These are phyloP conservation scores for Propithecus deckenii DNA, from an alignment of 2,797 vertebrate species.

Conservation along the genomic window DNA sequence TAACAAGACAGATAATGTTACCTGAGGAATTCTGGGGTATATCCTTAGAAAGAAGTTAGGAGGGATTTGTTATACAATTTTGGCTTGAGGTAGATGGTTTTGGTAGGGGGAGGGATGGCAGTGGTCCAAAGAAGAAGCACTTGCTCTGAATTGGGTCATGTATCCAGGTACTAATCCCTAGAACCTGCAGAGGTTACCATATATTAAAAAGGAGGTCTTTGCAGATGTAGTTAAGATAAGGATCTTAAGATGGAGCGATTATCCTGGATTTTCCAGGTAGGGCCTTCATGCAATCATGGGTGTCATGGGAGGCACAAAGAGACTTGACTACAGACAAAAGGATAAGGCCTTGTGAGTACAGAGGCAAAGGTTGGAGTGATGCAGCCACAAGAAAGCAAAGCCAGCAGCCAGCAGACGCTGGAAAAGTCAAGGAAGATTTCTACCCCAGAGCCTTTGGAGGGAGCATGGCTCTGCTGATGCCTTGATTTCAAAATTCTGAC, in stretches of 20 bases:
- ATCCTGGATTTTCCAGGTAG: not conserved
- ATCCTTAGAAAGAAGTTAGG: not conserved
- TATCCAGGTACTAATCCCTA: not conserved
- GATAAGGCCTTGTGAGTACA: not conserved
- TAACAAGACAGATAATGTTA: not conserved
- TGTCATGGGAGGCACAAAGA: not conserved
- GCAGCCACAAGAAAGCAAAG: not conserved
- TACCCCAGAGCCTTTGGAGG: not conserved
- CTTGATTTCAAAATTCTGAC: not conserved
- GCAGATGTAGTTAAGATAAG: not conserved
- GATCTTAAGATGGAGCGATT: not conserved
- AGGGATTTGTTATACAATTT: not conserved
- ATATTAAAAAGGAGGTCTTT: not conserved
- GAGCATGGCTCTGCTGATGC: not conserved
- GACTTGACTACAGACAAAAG: not conserved
- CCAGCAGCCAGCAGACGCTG: not conserved
- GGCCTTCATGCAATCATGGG: not conserved
- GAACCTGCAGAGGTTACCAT: not conserved
- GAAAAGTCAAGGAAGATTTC: not conserved
- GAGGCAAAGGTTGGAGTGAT: not conserved
- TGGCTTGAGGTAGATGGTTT: not conserved
- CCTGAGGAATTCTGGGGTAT: not conserved
- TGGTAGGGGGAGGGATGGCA: accelerated
- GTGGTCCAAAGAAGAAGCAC: not conserved
- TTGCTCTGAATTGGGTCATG: not conserved